Conservation (phyloP, 2,797 vertebrate species). For the Anolis apletophallus region DNA sequence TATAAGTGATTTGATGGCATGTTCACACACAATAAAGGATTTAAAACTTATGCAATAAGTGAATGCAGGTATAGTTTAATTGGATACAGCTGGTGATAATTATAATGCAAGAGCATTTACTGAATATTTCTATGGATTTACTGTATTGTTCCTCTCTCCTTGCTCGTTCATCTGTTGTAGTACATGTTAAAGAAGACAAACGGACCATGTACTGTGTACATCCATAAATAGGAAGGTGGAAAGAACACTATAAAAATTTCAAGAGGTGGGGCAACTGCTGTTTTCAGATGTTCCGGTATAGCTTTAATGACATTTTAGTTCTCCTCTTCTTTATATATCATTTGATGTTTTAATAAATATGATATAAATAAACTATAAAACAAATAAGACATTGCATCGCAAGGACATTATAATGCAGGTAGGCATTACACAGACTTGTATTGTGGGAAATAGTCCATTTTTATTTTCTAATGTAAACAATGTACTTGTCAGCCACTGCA, state of each 20-base stretch:
- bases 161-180: background rate
- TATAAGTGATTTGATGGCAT: constrained; percentile 8
- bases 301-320: background rate
- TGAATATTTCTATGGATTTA: constrained; percentile 1
- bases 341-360: background rate
- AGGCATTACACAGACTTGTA: background rate
- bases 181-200: constrained; percentile 1
- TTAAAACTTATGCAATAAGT: background rate
- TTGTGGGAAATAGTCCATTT: background rate
- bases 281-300: background rate
- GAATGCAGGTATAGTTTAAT: constrained; percentile 41
- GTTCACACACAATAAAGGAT: no score
- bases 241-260: background rate
- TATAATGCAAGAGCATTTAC: constrained; percentile 12
- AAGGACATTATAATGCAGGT: background rate
- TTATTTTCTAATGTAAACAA: background rate
- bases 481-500: background rate
- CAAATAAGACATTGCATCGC: background rate
- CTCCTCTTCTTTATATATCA: no score
- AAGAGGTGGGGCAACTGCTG: background rate
- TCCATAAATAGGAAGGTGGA: background rate
- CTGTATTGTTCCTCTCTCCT: background rate
- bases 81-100: constrained; percentile 59
- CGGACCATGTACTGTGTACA: constrained; percentile 2
- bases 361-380: background rate